phyloP scores from a whole-genome alignment of 1,140 invertebrate species.

The Araneus ventricosus region DNA sequence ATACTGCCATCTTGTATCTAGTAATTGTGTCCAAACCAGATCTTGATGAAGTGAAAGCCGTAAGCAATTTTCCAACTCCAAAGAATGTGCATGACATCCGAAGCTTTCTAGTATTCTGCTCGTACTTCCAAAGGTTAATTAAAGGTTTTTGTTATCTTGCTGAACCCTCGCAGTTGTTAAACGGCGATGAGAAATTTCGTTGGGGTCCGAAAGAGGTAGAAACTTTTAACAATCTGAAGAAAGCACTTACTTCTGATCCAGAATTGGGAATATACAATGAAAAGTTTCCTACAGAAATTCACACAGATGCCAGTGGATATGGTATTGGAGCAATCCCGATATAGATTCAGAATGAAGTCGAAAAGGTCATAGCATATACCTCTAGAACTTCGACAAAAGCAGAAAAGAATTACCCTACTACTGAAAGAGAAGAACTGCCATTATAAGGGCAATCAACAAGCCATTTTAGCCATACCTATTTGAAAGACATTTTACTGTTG shows the following conservation, averaged over 20 bases:
- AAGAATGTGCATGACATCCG: too few species aligned
- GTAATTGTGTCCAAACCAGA: too few species aligned
- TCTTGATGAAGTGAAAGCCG: too few species aligned
- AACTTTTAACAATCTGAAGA: neutral
- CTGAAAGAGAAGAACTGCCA: neutral
- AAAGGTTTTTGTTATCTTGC: too few species aligned
- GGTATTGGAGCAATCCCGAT: neutral
- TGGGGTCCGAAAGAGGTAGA: neutral
- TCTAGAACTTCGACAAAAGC: neutral
- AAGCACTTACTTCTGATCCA: neutral
- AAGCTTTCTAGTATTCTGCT: too few species aligned
- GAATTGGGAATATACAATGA: neutral
- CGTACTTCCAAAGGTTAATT: too few species aligned
- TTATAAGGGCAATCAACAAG: neutral
- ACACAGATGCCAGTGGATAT: too few species aligned
- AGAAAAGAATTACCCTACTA: neutral
- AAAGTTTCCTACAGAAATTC: neutral
- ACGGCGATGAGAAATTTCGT: neutral
- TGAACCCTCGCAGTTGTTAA: too few species aligned
- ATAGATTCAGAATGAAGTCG: neutral
- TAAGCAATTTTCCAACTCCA: too few species aligned
- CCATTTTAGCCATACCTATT: constrained; percentile 12
- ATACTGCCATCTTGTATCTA: too few species aligned
- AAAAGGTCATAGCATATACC: neutral
- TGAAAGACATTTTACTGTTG: neutral